Percentiles rank a stretch among this genome's conserved stretches.
Evolutionary conservation across 2,888 invertebrate species (phyloP).

Genomic region (Cephus pulcher): DNA sequence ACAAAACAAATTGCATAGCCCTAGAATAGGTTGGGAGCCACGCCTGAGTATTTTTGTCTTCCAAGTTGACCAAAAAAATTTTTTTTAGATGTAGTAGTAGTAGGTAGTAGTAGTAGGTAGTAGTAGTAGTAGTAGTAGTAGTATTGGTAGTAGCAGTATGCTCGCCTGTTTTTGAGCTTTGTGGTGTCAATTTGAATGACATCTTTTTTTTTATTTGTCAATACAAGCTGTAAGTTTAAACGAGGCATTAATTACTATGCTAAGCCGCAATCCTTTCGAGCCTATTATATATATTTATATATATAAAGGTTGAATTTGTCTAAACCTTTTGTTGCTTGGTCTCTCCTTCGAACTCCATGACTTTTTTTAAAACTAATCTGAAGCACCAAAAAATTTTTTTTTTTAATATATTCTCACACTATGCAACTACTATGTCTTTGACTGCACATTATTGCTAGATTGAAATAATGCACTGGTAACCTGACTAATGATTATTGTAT

Average conservation of each 20-base stretch:
- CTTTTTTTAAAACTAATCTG: too few relatives aligned
- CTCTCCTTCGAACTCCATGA: slow-evolving; percentile 36
- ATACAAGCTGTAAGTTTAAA: slow-evolving; percentile 66
- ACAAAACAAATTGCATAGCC: slow-evolving; percentile 64
- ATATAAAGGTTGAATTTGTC: slow-evolving; percentile 50
- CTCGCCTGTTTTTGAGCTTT: slow-evolving; percentile 56
- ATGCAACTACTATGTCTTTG: too few relatives aligned
- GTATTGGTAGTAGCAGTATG: slow-evolving; percentile 18
- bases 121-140: slow-evolving; percentile 5
- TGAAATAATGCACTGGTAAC: too few relatives aligned
- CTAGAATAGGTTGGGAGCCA: slow-evolving; percentile 59
- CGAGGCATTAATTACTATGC: slow-evolving; percentile 63
- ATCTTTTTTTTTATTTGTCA: slow-evolving; percentile 59
- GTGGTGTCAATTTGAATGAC: slow-evolving; percentile 58
- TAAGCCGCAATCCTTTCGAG: slow-evolving; percentile 52
- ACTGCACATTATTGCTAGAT: too few relatives aligned
- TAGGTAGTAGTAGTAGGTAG: neutral
- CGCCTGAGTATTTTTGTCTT: slow-evolving; percentile 58
- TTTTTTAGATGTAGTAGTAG: slow-evolving; percentile 12
- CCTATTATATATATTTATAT: slow-evolving; percentile 33
- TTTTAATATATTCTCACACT: too few relatives aligned
- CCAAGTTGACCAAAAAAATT: slow-evolving; percentile 63
- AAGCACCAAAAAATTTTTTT: too few relatives aligned
- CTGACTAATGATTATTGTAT: too few relatives aligned
- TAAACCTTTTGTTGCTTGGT: slow-evolving; percentile 58